Conservation (phyloP, 2,888 invertebrate species). For the Drosophila ustulata region DNA sequence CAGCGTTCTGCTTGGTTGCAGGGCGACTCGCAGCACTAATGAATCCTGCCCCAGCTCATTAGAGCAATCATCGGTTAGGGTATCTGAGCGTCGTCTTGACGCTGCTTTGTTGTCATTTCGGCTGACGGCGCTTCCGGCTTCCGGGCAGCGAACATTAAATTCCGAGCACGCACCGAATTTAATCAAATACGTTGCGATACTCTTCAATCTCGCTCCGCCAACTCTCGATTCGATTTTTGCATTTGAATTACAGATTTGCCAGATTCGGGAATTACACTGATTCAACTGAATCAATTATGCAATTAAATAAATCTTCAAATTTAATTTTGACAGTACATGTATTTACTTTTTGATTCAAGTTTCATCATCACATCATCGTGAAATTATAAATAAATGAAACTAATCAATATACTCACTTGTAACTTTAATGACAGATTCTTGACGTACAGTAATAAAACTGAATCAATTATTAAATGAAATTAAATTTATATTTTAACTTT, state of each 20-base stretch:
- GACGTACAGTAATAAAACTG: too few relatives aligned
- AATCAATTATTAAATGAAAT: too few relatives aligned
- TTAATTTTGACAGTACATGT: background rate
- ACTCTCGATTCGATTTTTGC: background rate
- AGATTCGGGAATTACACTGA: background rate
- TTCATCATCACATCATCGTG: too few relatives aligned
- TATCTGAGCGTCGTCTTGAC: background rate
- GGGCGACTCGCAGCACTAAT: slow-evolving; percentile 14
- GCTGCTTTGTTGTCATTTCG: slow-evolving; percentile 2
- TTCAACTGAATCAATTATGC: slow-evolving; percentile 1
- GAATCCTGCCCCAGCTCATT: slow-evolving; percentile 32
- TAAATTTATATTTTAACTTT: too few relatives aligned
- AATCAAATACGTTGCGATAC: slow-evolving; percentile 20
- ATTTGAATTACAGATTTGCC: background rate
- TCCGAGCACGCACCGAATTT: slow-evolving; percentile 30
- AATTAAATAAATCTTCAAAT: slow-evolving; percentile 17
- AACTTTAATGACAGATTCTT: too few relatives aligned
- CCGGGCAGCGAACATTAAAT: slow-evolving; percentile 25
- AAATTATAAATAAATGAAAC: too few relatives aligned
- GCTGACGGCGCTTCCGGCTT: slow-evolving; percentile 14
- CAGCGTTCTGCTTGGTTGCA: slow-evolving; percentile 7
- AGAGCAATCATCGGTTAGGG: slow-evolving; percentile 6
- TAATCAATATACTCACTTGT: too few relatives aligned
- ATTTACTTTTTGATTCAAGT: too few relatives aligned
- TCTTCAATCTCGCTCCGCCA: background rate